Evolutionary conservation across 2,797 vertebrate genomes (phyloP), one percentile per base, ranked within the genome.

Genomic region (Platyrinchus mystaceus): DNA sequence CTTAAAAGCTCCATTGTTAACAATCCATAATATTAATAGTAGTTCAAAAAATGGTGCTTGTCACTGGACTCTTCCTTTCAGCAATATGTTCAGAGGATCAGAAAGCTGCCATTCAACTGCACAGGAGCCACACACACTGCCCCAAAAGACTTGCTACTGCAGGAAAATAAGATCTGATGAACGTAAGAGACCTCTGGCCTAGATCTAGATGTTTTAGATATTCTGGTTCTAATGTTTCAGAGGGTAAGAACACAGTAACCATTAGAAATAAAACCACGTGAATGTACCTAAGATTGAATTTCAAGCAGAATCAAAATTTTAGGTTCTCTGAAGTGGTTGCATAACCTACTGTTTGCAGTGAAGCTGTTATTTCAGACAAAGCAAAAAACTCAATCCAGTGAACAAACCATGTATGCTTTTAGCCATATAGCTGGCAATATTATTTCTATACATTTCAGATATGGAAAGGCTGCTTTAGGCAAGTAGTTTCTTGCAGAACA

Each of bases 21-120:
- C 28, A 60, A 23, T 14, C 47, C 34, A 34, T 43, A 53, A 53
- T 0, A 9, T 16, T 39, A 80, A 52, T 1, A 36, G n/a, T 6
- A 32, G 23, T 49, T 78, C 2, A 36, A 37, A 64, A 53, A 63
- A 28, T 2, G 2, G 26, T 1, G 4, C 36, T 56, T 81, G 37
- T 74, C 28, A 52, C 20, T 44, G 1, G 0, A 41, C 22, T 4
- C 15, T 5, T 73, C 28, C 18, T 79, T 50, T 50, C 26, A 28
- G 47, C 23, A 70, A 44, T 7, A 55, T 73, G 14, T 59, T 82
- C 41, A 47, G 22, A 41, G 34, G 46, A 43, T 3, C 26, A 59
- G 14, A 46, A 80, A 46, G 20, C 1, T 60, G 58, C 34, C 5
- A 1, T 1, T 43, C 8, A 62, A 3, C 17, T 14, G 27, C 0